Percentiles rank a stretch among this genome's conserved stretches.
phyloP scores from a whole-genome alignment of 2,113 vertebrate species.

The Aviceda subcristata region DNA sequence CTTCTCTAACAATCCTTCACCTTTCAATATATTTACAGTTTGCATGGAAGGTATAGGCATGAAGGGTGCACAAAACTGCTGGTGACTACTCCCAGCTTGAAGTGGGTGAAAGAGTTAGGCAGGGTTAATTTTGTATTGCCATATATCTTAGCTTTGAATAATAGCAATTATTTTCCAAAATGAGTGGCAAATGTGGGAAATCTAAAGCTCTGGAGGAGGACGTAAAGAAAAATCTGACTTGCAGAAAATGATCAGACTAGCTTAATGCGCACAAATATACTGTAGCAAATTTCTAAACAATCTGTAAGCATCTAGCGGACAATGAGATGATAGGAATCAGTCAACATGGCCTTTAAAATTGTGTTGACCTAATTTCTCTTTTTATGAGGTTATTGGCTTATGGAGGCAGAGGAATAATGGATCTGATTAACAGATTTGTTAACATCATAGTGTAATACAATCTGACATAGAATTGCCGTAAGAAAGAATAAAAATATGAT shows the following conservation, averaged over 20 bases:
- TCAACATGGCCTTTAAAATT: neutral
- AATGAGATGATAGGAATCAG: neutral
- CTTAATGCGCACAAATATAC: neutral
- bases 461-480: accelerated
- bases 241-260: neutral
- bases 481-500: neutral
- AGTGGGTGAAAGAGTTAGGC: neutral
- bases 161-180: neutral
- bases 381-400: neutral
- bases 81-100: neutral
- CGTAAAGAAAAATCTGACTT: neutral
- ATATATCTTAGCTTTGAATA: neutral
- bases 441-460: neutral
- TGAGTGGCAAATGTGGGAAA: neutral
- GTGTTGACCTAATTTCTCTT: neutral
- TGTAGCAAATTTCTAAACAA: neutral
- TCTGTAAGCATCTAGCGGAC: neutral
- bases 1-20: neutral
- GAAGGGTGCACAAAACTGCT: neutral
- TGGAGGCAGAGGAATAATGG: neutral
- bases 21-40: neutral
- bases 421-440: neutral
- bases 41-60: neutral
- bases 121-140: neutral
- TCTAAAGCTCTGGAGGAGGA: neutral